Evolutionary conservation across 2,113 vertebrate species (phyloP), one percentile per base, ranked within the genome.

Genomic region (Agelaius tricolor): DNA sequence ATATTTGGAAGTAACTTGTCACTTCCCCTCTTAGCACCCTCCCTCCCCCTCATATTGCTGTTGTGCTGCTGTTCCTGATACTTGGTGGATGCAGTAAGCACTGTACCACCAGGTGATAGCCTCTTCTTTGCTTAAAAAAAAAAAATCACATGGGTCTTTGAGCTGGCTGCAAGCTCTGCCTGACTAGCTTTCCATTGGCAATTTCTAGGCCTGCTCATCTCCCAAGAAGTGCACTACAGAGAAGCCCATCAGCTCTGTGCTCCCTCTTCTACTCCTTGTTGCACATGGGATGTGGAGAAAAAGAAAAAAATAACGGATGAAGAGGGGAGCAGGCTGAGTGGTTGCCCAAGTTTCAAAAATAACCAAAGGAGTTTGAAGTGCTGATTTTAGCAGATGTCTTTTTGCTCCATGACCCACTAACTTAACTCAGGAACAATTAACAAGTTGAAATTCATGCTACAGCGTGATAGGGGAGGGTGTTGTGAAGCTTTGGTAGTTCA

Each of bases 1-100:
- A 71, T 58, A 82, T 95, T 96, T 84, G 76, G 90, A 96, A 97
- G 55, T 33, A 92, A 67, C 75, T 57, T 80, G 65, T 79, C 87
- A 63, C 43, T 87, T 83, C 77, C 86, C 71, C 73, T 93, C 76
- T 30, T 52, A 44, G 61, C 54, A 75, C 79, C 46, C 69, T 78
- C 69, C 52, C n/a, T 89, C 63, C 65, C 68, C 17, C 37, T 39
- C 16, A 2, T 24, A 27, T 81, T 57, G 47, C 52, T 59, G 30
- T 81, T 84, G 51, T 73, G 87, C 46, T 94, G 85, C 52, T 93
- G 71, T 66, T 76, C 41, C 78, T 85, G 86, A 92, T 54, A 80
- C 67, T 72, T 84, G 72, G 51, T 46, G 37, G 68, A 55, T 20
- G 55, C 67, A 90, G 59, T 22, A 80, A 89, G 71, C 24, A 41